Conservation (phyloP, 2,113 vertebrate genomes). For the Micronycteris hirsuta region DNA sequence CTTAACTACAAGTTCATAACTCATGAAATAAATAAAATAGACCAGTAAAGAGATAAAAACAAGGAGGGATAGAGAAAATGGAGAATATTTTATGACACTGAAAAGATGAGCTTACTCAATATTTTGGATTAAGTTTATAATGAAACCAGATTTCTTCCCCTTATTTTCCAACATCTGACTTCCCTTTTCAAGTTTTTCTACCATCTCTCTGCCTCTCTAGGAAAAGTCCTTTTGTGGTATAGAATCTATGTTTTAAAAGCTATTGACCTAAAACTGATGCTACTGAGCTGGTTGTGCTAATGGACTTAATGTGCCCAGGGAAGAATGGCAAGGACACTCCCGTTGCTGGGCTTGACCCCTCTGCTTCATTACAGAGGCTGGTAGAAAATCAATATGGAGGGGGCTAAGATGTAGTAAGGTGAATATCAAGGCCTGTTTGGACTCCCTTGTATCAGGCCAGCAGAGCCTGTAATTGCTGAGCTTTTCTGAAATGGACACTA, state of each 20-base stretch:
- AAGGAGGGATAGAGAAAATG: background rate
- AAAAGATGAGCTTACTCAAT: background rate
- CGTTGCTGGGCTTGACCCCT: background rate
- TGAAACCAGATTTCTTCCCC: background rate
- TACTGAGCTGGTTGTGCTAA: constrained; percentile 36
- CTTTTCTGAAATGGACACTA: background rate
- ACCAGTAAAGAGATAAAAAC: background rate
- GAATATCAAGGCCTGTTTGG: constrained; percentile 38
- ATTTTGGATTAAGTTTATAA: background rate
- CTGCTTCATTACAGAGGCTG: constrained; percentile 10
- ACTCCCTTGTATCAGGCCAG: constrained; percentile 2
- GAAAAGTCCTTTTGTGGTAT: background rate
- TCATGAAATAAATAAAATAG: background rate
- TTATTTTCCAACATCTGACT: background rate
- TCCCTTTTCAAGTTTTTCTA: background rate
- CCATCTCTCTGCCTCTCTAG: background rate
- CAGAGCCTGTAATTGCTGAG: background rate
- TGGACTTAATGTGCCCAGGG: background rate
- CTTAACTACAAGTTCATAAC: background rate
- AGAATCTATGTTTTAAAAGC: constrained; percentile 46
- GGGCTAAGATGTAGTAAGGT: background rate
- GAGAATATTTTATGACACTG: background rate
- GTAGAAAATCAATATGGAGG: background rate
- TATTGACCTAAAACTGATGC: constrained; percentile 23
- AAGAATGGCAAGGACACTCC: background rate